Evolutionary conservation across 1,140 invertebrate genomes (phyloP), one percentile per base, ranked within the genome.

Genomic region (Phenacoccus solenopsis): DNA sequence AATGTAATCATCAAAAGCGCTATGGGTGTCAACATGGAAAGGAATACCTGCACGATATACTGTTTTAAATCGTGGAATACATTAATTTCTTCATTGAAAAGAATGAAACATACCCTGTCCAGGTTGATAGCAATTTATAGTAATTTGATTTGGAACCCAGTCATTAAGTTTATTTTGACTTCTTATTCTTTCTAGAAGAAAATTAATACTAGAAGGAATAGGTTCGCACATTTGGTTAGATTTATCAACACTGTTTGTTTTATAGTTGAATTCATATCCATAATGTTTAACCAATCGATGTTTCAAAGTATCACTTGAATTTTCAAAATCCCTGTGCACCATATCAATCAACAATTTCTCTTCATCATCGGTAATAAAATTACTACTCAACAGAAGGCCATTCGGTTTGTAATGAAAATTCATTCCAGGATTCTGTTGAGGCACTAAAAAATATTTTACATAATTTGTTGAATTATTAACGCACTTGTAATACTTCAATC

Each of bases 251-350:
- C 90, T 89, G 80, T 98, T 98, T 27, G 82, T 88, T 28, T 86
- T 87, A 81, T 98, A 98, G 70, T 87, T 81, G 79, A 98, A 98
- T 78, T 94, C 90, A 79, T 89, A 98, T 0, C 96, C 96, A 85
- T 86, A 98, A 81, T 98, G 96, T 78, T 88, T 90, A 0, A 97
- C 95, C 81, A 84, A 82, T 59, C 95, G 80, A 76, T 97, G 88
- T 79, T 96, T 98, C 70, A 97, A 78, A 35, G 75, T 77, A 7
- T 82, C 79, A 70, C 70, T 61, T 56, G 30, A 70, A 30, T 49
- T 68, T 0, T 20, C 16, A 61, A 25, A 70, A 70, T 67, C 3
- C 27, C 64, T 12, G n/a, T 71, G 59, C 13, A 91, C 81, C 24
- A 83, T 81, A 28, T 82, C 74, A 16, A 93, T 72, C 1, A 95